Evolutionary conservation across 2,797 vertebrate genomes (phyloP).

Genomic region (Enteromius fasciolatus): DNA sequence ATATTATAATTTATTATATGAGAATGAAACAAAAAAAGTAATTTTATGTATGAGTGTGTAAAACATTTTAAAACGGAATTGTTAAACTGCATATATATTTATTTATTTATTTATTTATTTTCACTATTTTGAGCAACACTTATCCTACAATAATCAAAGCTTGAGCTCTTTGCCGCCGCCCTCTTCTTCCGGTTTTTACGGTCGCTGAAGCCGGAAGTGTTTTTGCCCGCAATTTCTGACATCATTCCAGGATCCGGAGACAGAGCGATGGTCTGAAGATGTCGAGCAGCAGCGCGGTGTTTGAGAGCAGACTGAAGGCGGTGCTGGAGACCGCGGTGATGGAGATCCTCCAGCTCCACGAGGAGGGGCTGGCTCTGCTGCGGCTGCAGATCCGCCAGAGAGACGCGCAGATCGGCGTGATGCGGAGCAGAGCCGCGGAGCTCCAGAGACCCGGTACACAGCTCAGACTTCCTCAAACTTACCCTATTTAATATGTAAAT

Average conservation of each 20-base stretch:
- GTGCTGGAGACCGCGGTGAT: conserved; percentile 78
- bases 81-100: no score
- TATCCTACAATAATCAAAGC: no score
- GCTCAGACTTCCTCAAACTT: no score
- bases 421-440: conserved; percentile 45
- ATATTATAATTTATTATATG: no score
- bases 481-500: no score
- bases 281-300: conserved; percentile 58
- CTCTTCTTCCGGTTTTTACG: conserved; percentile 31
- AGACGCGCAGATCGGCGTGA: conserved; percentile 67
- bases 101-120: no score
- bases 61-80: no score
- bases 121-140: neutral
- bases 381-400: conserved; percentile 73
- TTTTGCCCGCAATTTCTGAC: neutral
- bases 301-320: conserved; percentile 74
- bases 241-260: conserved; percentile 1
- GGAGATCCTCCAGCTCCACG: conserved; percentile 77
- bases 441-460: conserved; percentile 62
- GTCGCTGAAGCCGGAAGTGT: conserved; percentile 27
- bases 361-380: conserved; percentile 72
- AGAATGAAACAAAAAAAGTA: no score
- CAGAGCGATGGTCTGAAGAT: conserved; percentile 55
- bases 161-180: neutral
- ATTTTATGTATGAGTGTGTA: no score